These are phyloP conservation scores for Keiferia lycopersicella DNA, from an alignment of 2,888 invertebrate species.

Conservation along the genomic window DNA sequence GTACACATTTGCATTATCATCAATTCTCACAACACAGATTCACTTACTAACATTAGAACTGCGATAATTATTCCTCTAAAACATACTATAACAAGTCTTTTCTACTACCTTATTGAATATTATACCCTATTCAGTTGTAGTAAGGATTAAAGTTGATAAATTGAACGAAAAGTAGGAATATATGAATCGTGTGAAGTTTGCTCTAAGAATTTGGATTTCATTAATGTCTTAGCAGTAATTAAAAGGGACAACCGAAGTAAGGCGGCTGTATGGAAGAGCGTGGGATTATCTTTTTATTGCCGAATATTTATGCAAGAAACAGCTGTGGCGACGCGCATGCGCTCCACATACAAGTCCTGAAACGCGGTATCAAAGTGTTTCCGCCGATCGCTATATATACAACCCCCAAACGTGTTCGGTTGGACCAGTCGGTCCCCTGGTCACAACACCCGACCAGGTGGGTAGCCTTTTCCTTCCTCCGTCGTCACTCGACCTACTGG, in stretches of 20 bases:
- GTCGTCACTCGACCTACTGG: too few relatives aligned
- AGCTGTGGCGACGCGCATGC: too few relatives aligned
- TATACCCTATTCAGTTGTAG: not conserved
- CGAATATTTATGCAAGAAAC: too few relatives aligned
- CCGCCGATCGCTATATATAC: too few relatives aligned
- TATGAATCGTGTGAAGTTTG: conserved; percentile 4
- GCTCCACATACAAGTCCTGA: too few relatives aligned
- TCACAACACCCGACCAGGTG: too few relatives aligned
- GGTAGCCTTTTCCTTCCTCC: too few relatives aligned
- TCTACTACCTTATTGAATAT: not conserved
- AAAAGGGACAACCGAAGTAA: not conserved
- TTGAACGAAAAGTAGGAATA: not conserved
- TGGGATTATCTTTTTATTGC: not conserved
- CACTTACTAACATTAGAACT: conserved; percentile 1
- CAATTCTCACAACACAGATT: conserved; percentile 7
- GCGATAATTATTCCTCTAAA: conserved; percentile 3
- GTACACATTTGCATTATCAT: conserved; percentile 14
- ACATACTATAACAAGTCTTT: not conserved
- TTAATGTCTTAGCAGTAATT: not conserved
- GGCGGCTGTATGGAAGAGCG: not conserved
- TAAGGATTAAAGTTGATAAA: not conserved
- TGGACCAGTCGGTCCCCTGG: too few relatives aligned
- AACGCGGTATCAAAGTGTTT: too few relatives aligned
- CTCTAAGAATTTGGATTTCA: conserved; percentile 1
- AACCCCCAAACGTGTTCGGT: too few relatives aligned